A percentile compares a stretch with the other conserved stretches of the same genome.
These are phyloP conservation scores for Formicarius rufipectus DNA, from an alignment of 2,113 vertebrate genomes.

Conservation along the genomic window DNA sequence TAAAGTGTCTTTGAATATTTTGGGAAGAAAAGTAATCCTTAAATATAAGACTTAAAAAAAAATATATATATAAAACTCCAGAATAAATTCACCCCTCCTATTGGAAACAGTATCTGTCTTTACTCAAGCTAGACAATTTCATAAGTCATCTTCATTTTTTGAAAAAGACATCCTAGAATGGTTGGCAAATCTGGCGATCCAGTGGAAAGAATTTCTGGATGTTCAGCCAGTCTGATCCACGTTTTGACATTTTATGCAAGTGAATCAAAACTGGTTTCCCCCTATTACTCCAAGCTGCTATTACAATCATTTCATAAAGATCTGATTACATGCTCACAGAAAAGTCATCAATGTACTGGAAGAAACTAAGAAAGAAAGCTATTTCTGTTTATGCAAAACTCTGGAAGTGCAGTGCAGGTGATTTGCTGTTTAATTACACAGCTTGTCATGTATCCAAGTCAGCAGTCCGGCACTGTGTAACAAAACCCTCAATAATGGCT, in stretches of 20 bases:
- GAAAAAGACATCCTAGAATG: constrained; percentile 27
- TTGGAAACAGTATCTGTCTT: background rate
- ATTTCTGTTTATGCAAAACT: background rate
- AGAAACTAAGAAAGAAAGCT: background rate
- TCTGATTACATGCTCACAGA: background rate
- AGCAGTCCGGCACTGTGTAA: background rate
- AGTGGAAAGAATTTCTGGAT: constrained; percentile 62
- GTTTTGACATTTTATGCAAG: constrained; percentile 28
- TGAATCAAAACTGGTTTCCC: constrained; percentile 5
- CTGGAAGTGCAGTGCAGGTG: background rate
- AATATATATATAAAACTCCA: background rate
- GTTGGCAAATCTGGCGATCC: background rate
- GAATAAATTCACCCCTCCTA: constrained; percentile 8
- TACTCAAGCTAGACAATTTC: constrained; percentile 1
- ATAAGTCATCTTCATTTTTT: background rate
- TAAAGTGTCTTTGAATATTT: background rate
- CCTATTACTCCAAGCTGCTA: background rate
- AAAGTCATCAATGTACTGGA: constrained; percentile 18
- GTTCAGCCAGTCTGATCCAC: constrained; percentile 51
- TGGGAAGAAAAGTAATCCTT: background rate
- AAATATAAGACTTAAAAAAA: background rate
- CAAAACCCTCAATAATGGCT: background rate
- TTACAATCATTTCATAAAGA: background rate
- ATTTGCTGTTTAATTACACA: background rate
- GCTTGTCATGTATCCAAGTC: background rate